Percentiles rank a stretch among this genome's conserved stretches.
phyloP scores from a whole-genome alignment of 2,888 invertebrate species.

The Tortricodes alternella region DNA sequence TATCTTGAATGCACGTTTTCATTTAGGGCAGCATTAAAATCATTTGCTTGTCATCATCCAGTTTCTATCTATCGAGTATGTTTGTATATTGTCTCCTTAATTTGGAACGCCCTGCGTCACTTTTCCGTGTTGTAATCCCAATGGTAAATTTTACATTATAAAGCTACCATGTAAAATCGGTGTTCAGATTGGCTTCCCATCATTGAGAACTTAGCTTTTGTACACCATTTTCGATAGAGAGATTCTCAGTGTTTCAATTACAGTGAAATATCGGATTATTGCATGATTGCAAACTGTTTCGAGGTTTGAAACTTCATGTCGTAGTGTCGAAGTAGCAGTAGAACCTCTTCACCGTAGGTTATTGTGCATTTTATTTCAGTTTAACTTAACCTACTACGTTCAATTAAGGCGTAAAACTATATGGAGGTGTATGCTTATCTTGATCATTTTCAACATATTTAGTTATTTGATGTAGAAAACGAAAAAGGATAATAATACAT shows the following conservation, averaged over 20 bases:
- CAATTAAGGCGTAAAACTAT: slow-evolving; percentile 4
- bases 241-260: slow-evolving; percentile 34
- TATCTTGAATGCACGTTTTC: slow-evolving; percentile 43
- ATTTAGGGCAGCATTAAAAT: slow-evolving; percentile 49
- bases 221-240: slow-evolving; percentile 73
- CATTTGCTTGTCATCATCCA: slow-evolving; percentile 50
- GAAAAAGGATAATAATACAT: slow-evolving; percentile 31
- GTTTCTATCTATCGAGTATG: slow-evolving; percentile 39
- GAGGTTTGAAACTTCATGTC: slow-evolving; percentile 7
- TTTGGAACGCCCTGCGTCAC: slow-evolving; percentile 44
- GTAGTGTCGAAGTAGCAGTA: slow-evolving; percentile 25
- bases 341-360: slow-evolving; percentile 37
- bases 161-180: slow-evolving; percentile 71
- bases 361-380: slow-evolving; percentile 33
- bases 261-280: slow-evolving; percentile 40
- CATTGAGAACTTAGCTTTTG: slow-evolving; percentile 50
- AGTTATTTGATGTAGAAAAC: not conserved
- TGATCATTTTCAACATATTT: not conserved
- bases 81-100: slow-evolving; percentile 40
- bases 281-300: slow-evolving; percentile 44
- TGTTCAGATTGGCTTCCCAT: slow-evolving; percentile 61
- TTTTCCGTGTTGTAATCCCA: slow-evolving; percentile 34
- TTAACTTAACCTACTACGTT: slow-evolving; percentile 23
- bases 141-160: slow-evolving; percentile 54
- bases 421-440: not conserved